A percentile compares a stretch with the other conserved stretches of the same genome.
Evolutionary conservation across 2,797 vertebrate species (phyloP).

Genomic region (Centropyge bicolor): DNA sequence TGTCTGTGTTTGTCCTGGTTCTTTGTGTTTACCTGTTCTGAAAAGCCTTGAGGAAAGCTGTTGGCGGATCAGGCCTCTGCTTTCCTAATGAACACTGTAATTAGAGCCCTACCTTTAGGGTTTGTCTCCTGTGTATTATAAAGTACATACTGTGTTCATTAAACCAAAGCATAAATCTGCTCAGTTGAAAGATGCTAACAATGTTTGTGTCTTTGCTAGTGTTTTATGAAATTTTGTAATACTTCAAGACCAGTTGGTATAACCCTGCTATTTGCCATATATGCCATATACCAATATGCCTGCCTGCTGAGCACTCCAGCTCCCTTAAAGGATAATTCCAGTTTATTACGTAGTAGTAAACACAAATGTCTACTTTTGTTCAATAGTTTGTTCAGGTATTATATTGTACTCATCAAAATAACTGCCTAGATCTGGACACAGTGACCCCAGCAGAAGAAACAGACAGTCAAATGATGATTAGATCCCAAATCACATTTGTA

Average conservation of each 20-base stretch:
- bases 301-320: no score
- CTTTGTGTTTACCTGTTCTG: slow-evolving; percentile 45
- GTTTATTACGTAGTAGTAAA: no score
- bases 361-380: no score
- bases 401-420: neutral
- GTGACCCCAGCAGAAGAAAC: neutral
- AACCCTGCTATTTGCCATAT: no score
- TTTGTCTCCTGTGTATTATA: neutral
- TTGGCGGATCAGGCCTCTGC: slow-evolving; percentile 23
- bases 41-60: slow-evolving; percentile 22
- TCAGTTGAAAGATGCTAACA: no score
- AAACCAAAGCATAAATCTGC: no score
- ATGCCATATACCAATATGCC: no score
- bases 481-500: no score
- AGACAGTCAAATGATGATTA: no score
- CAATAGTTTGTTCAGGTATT: neutral
- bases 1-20: slow-evolving; percentile 28
- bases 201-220: neutral
- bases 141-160: no score
- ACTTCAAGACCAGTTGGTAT: neutral
- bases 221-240: neutral
- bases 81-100: slow-evolving; percentile 40
- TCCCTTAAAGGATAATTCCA: no score
- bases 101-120: slow-evolving; percentile 14
- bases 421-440: neutral